Evolutionary conservation across 53 echinoderm and acorn worm genomes (phyloP), one percentile per base, ranked within the genome.

Genomic region (Temnopleurus reevesii): DNA sequence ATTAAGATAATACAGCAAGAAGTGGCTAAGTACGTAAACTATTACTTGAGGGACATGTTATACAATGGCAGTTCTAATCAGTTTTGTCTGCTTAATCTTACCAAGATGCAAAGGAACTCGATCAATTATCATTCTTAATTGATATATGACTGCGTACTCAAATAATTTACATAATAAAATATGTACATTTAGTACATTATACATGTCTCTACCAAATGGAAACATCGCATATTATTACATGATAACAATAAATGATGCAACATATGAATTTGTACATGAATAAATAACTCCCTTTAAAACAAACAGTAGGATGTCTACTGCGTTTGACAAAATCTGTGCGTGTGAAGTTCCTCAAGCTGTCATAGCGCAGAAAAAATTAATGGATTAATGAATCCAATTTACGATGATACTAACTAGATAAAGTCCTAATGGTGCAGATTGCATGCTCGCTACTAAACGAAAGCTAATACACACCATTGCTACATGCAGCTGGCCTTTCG

Each of bases 321-420:
- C 38, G 41, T 36, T 66, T 38, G n/a, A 71, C 71, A 23, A 36
- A 36, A 41, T 71, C 38, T 71, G 71, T 71, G 38, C 23, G 41
- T n/a, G 71, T 41, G 41, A n/a, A n/a, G 36, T 71, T 71, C 19
- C 36, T n/a, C 41, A 71, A 71, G 71, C 71, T 71, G 71, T 38
- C 71, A 71, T 10, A 21, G 38, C 71, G 71, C 71, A 71, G 71
- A 38, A 71, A 71, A 71, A 71, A 71, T 71, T 71, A 71, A 71
- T 71, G 15, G 71, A 71, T 71, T 71, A 71, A 71, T 71, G 41
- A 71, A 71, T 71, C 41, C 36, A 41, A 41, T 71, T 38, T 71
- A 71, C 71, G 71, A 71, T 71, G 23, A 71, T 71, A 23, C 71
- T 71, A 71, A 71, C 71, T 36, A 71, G 71, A 71, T 71, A 71